Percentiles rank a stretch among this genome's conserved stretches.
These are phyloP conservation scores for Alcis repandata DNA, from an alignment of 2,888 invertebrate species.

Conservation along the genomic window DNA sequence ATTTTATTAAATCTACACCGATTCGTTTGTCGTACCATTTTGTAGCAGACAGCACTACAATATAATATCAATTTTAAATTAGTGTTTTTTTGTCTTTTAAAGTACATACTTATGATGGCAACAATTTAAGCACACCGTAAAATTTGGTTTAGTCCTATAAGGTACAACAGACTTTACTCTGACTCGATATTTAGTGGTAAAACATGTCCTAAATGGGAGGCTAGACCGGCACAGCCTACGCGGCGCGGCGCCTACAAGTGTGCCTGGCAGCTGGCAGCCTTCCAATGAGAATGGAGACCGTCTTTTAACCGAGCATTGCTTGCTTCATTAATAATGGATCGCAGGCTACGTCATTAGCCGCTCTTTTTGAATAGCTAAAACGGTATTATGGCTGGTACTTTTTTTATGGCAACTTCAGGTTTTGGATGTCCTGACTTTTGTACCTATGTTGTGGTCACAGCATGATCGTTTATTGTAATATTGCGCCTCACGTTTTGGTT, in stretches of 20 bases:
- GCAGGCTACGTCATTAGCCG: conserved; percentile 54
- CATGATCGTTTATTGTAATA: neutral
- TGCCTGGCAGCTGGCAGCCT: conserved; percentile 74
- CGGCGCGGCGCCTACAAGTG: conserved; percentile 61
- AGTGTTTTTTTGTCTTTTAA: too few relatives aligned
- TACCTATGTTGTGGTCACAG: neutral
- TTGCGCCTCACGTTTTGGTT: neutral
- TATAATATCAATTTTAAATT: too few relatives aligned
- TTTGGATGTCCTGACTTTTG: neutral
- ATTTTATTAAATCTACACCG: neutral
- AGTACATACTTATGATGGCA: too few relatives aligned
- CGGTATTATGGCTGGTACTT: neutral
- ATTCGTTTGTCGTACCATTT: neutral
- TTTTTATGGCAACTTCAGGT: neutral
- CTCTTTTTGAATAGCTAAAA: conserved; percentile 13
- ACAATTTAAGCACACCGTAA: too few relatives aligned
- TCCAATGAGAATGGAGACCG: conserved; percentile 66
- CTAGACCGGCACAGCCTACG: conserved; percentile 45
- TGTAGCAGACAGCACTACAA: too few relatives aligned
- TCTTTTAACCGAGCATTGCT: conserved; percentile 65
- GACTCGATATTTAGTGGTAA: neutral
- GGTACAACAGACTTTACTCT: neutral
- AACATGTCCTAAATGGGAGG: conserved; percentile 17
- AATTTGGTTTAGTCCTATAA: too few relatives aligned
- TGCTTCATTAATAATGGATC: conserved; percentile 75